Evolutionary conservation across 2,888 invertebrate species (phyloP).

Genomic region (Endotricha flammealis): DNA sequence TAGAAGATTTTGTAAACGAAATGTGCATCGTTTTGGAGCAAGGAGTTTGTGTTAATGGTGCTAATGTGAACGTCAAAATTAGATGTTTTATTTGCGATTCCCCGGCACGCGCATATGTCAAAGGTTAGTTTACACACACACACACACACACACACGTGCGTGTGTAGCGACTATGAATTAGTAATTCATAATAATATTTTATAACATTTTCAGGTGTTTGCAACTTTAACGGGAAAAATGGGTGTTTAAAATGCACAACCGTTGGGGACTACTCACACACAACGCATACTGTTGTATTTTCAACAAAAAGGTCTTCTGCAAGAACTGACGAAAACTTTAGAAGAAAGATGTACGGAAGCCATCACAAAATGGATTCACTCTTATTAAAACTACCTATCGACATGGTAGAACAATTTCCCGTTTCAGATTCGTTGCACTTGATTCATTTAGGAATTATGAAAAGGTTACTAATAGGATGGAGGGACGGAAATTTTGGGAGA

Average conservation of each 20-base stretch:
- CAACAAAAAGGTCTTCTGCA: neutral
- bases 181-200: neutral
- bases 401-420: slow-evolving; percentile 14
- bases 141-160: too few relatives aligned
- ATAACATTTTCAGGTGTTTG: neutral
- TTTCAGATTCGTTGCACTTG: slow-evolving; percentile 6
- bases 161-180: neutral
- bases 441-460: slow-evolving; percentile 14
- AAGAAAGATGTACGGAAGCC: slow-evolving; percentile 14
- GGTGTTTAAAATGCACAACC: slow-evolving; percentile 18
- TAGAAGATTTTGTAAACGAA: slow-evolving; percentile 14
- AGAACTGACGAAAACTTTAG: slow-evolving; percentile 17
- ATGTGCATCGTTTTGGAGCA: slow-evolving; percentile 2
- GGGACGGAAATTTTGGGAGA: slow-evolving; percentile 10
- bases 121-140: slow-evolving; percentile 5
- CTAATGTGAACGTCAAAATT: slow-evolving; percentile 7
- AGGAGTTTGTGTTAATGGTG: slow-evolving; percentile 10
- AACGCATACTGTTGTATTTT: slow-evolving; percentile 1
- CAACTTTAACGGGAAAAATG: slow-evolving; percentile 19
- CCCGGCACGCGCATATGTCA: slow-evolving; percentile 7
- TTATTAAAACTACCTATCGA: slow-evolving; percentile 9
- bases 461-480: slow-evolving; percentile 9
- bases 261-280: slow-evolving; percentile 14
- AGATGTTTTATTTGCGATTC: slow-evolving; percentile 15
- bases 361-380: slow-evolving; percentile 16